phyloP scores from a whole-genome alignment of 1,140 invertebrate genomes.

The Ladona fulva region DNA sequence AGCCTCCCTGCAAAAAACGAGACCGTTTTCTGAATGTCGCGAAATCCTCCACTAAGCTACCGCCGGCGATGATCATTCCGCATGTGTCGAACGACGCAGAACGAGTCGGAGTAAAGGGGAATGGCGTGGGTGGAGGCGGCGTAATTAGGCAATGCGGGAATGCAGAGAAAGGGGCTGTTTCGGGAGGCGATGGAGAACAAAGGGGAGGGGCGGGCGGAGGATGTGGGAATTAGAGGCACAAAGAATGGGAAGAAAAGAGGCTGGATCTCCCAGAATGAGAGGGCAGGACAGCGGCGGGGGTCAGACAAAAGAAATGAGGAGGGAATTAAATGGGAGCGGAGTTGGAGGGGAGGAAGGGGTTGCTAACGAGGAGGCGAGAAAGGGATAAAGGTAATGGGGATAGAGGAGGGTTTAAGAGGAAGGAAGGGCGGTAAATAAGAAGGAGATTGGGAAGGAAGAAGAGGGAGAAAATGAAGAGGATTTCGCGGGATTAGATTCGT shows the following conservation, averaged over 20 bases:
- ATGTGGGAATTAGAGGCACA: background rate
- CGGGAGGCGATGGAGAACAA: background rate
- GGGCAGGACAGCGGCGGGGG: background rate
- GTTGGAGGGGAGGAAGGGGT: background rate
- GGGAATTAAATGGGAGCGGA: background rate
- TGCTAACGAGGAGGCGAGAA: no score
- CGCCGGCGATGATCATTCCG: no score
- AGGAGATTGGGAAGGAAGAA: background rate
- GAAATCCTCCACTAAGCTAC: no score
- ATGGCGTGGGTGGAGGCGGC: background rate
- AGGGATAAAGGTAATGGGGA: no score
- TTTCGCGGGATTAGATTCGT: no score
- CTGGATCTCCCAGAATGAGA: background rate
- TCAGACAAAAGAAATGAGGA: background rate
- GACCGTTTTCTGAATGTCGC: no score
- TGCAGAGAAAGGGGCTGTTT: background rate
- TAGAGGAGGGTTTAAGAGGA: background rate
- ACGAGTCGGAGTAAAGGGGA: background rate
- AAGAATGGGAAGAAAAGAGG: background rate
- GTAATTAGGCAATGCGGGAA: constrained; percentile 2
- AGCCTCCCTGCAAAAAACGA: no score
- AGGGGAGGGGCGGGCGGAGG: background rate
- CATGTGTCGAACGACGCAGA: no score
- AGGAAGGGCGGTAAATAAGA: background rate
- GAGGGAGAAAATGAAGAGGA: background rate